Evolutionary conservation across 2,797 vertebrate species (phyloP), one percentile per base, ranked within the genome.

Genomic region (Galaxias olidus): DNA sequence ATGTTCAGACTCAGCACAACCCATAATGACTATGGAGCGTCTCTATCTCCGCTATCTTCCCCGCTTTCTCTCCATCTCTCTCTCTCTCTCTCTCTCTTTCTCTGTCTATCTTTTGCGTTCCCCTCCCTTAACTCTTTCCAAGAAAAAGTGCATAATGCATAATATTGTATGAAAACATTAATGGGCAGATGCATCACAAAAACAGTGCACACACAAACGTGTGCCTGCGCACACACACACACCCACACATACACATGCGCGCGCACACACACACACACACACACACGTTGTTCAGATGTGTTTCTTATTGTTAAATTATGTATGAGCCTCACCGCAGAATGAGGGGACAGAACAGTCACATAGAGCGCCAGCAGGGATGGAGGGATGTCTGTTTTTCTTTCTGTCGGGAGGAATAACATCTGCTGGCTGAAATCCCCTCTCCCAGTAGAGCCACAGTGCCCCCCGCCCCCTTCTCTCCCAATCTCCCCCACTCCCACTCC

Each of bases 321-420:
- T 30, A 57, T 57, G 55, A 43, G 40, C 19, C 51, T 18, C 18
- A 10, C 15, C 0, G 53, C 12, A 56, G 54, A 41, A 46, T 15
- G 46, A 13, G 59, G 11, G 9, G 59, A 60, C 44, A 30, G 13
- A 60, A 47, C 59, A 60, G 59, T 48, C 19, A 18, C 44, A 19
- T 18, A 30, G 44, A 47, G 44, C 14, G 19, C 45, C 48, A 1
- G 1, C 13, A 14, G 59, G 59, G 15, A 60, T 40, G 18, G 59
- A 60, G 45, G 45, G 45, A 60, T 60, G 45, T 60, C 45, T 60
- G 9, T 47, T 60, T 60, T 60, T 30, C 59, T 60, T 48, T 30
- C 13, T 60, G 59, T 60, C 59, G 30, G 59, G 59, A 40, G 30
- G 59, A 48, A 49, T 60, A 60, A 60, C 46, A 60, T 60, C 59